Conservation (phyloP, 1,140 invertebrate genomes). For the Heliconius himera region DNA sequence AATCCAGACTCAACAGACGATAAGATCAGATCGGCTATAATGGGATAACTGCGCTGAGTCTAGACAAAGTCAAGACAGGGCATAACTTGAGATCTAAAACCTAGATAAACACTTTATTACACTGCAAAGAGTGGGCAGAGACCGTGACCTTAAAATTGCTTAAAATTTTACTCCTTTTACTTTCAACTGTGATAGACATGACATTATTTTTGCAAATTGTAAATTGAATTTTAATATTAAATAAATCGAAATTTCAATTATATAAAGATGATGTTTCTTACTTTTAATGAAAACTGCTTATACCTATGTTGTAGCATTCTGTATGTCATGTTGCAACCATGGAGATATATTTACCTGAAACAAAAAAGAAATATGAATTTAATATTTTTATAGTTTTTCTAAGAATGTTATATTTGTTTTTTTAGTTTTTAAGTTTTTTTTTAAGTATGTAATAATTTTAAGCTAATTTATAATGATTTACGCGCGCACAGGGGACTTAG, state of each 20-base stretch:
- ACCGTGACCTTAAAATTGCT: conserved; percentile 19
- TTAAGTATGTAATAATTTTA: too few relatives aligned
- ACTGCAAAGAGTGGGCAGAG: conserved; percentile 24
- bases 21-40: conserved; percentile 26
- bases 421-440: too few relatives aligned
- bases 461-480: too few relatives aligned
- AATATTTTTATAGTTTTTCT: too few relatives aligned
- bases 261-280: too few relatives aligned
- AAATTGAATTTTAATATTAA: too few relatives aligned
- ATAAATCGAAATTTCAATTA: too few relatives aligned
- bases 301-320: neutral
- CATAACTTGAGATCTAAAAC: conserved; percentile 25
- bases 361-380: neutral
- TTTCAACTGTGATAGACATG: neutral
- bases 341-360: conserved; percentile 22
- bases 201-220: neutral
- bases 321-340: neutral
- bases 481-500: too few relatives aligned
- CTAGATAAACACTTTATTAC: conserved; percentile 27
- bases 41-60: conserved; percentile 18
- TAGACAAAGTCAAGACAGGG: conserved; percentile 23
- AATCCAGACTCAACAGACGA: neutral
- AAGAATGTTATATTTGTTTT: too few relatives aligned
- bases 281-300: neutral
- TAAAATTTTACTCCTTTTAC: neutral